A percentile compares a stretch with the other conserved stretches of the same genome.
Evolutionary conservation across 35 echinoderm and acorn worm genomes (phyloP).

Genomic region (Strongylocentrotus purpuratus): DNA sequence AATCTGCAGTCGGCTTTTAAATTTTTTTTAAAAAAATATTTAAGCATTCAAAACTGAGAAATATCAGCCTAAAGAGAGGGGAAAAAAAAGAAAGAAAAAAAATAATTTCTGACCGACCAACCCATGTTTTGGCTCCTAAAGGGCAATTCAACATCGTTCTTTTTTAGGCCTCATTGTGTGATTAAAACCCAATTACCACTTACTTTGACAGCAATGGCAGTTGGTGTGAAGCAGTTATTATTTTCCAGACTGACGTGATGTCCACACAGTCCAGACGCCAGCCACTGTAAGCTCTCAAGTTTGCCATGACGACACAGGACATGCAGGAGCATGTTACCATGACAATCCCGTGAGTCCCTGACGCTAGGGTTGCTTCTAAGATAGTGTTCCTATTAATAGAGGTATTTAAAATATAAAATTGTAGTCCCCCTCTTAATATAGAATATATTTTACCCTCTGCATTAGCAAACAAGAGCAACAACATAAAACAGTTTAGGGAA

Average conservation of each 20-base stretch:
- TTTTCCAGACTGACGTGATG: slow-evolving; percentile 58
- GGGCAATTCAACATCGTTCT: too few species aligned
- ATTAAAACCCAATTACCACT: not conserved
- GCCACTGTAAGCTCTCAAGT: slow-evolving; percentile 66
- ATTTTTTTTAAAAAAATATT: too few species aligned
- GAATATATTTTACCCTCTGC: not conserved
- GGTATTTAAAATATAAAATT: not conserved
- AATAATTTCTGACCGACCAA: too few species aligned
- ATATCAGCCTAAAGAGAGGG: too few species aligned
- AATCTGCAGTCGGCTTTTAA: too few species aligned
- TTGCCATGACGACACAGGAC: slow-evolving; percentile 53
- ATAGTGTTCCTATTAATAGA: slow-evolving; percentile 53
- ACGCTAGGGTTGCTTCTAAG: slow-evolving; percentile 47
- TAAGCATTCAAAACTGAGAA: too few species aligned
- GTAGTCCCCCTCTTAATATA: not conserved
- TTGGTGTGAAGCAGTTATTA: slow-evolving; percentile 70
- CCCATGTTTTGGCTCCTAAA: too few species aligned
- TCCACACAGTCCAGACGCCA: slow-evolving; percentile 50
- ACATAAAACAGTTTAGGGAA: not conserved
- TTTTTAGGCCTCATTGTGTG: too few species aligned
- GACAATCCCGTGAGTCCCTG: slow-evolving; percentile 51
- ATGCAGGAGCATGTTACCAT: slow-evolving; percentile 72
- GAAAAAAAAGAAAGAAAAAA: too few species aligned
- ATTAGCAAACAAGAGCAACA: not conserved
- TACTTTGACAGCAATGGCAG: slow-evolving; percentile 78